Evolutionary conservation across 2,888 invertebrate genomes (phyloP).

Genomic region (Terebella lapidaria): DNA sequence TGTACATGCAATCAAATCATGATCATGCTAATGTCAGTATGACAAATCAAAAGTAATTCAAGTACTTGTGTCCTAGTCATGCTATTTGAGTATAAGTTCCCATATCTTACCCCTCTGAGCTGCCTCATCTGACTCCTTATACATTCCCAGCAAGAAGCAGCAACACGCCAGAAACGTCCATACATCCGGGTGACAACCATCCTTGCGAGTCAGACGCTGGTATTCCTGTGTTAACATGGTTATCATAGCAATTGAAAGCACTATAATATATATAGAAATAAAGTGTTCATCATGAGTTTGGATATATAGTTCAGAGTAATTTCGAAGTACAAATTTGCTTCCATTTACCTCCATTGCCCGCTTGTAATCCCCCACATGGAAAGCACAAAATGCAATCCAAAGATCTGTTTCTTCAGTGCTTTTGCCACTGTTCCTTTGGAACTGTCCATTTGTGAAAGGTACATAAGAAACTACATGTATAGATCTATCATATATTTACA

Average conservation of each 20-base stretch:
- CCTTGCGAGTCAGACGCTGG: constrained; percentile 55
- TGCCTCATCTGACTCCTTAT: constrained; percentile 65
- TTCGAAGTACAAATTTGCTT: no score
- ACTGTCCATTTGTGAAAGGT: constrained; percentile 48
- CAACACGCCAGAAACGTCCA: constrained; percentile 83
- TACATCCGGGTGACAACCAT: constrained; percentile 61
- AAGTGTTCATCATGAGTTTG: no score
- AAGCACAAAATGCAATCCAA: constrained; percentile 93
- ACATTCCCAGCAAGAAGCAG: constrained; percentile 89
- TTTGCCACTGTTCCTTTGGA: constrained; percentile 58
- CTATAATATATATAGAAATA: constrained; percentile 92
- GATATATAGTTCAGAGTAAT: no score
- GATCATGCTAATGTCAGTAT: no score
- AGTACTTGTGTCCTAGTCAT: no score
- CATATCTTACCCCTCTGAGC: constrained; percentile 51
- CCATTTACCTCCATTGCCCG: constrained; percentile 70
- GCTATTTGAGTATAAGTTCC: no score
- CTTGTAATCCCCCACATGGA: constrained; percentile 91
- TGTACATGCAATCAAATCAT: no score
- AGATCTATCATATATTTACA: neutral
- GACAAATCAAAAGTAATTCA: no score
- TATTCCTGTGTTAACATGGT: constrained; percentile 68
- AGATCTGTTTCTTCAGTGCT: constrained; percentile 61
- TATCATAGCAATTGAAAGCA: constrained; percentile 91
- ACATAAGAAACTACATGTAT: neutral